Conservation (phyloP, 2,113 vertebrate species). For the Reinhardtius hippoglossoides region DNA sequence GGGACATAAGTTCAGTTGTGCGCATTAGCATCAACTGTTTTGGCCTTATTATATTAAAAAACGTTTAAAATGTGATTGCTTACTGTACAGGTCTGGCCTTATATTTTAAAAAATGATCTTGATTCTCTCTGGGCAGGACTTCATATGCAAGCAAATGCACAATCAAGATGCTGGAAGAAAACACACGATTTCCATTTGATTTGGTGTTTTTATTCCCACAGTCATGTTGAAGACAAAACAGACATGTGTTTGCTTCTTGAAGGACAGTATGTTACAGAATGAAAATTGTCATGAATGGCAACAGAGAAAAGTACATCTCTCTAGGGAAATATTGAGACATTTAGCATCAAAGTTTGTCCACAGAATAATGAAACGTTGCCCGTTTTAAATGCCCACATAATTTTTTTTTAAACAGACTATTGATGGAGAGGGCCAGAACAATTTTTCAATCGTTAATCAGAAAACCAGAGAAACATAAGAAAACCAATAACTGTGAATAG, state of each 20-base stretch:
- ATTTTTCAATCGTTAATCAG: background rate
- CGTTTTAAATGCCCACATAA: background rate
- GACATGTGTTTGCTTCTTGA: constrained; percentile 12
- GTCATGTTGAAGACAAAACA: constrained; percentile 50
- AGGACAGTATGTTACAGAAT: constrained; percentile 18
- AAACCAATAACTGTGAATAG: background rate
- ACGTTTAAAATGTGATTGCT: no score
- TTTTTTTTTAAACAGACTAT: no score
- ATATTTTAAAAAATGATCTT: no score
- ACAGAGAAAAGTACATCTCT: constrained; percentile 25
- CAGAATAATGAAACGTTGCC: background rate
- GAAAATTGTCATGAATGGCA: constrained; percentile 9
- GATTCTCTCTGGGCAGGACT: no score
- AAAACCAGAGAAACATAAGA: background rate
- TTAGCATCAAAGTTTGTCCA: constrained; percentile 4
- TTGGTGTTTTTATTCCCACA: constrained; percentile 66
- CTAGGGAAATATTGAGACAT: background rate
- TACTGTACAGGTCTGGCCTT: no score
- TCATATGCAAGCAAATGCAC: background rate
- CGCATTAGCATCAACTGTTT: no score
- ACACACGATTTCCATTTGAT: constrained; percentile 18
- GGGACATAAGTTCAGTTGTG: no score
- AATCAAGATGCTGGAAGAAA: background rate
- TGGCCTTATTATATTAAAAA: no score
- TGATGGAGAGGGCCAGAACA: background rate